Evolutionary conservation across 1,140 invertebrate species (phyloP).

Genomic region (Ctenoplectra terminalis): DNA sequence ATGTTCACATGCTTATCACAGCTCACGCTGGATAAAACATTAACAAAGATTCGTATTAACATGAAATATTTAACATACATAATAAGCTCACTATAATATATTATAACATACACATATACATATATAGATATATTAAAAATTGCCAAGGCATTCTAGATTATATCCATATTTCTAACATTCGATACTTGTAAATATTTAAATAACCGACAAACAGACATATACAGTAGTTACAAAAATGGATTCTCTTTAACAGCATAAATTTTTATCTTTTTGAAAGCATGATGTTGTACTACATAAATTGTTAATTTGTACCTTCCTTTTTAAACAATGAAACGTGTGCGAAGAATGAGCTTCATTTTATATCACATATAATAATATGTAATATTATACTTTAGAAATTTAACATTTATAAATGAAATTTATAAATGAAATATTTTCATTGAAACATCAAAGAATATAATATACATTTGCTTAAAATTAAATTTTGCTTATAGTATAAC

Average conservation of each 20-base stretch:
- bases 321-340: conserved; percentile 27
- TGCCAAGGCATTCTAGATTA: conserved; percentile 21
- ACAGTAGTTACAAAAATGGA: conserved; percentile 9
- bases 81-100: conserved; percentile 37
- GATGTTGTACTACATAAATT: conserved; percentile 17
- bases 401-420: not conserved
- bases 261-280: not conserved
- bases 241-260: conserved; percentile 6
- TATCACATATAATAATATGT: not conserved
- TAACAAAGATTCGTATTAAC: conserved; percentile 12
- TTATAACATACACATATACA: conserved; percentile 9
- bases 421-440: not conserved
- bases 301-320: conserved; percentile 27
- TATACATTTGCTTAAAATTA: not conserved
- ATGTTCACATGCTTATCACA: conserved; percentile 3
- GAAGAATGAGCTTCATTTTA: not conserved
- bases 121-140: conserved; percentile 25
- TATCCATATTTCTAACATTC: conserved; percentile 15
- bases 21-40: conserved; percentile 15
- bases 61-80: conserved; percentile 25
- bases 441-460: not conserved
- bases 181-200: conserved; percentile 22
- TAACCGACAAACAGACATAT: conserved; percentile 10
- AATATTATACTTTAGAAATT: not conserved
- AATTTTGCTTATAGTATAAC: not conserved